Evolutionary conservation across 2,113 vertebrate species (phyloP), one percentile per base, ranked within the genome.

Genomic region (Uropsilus gracilis): DNA sequence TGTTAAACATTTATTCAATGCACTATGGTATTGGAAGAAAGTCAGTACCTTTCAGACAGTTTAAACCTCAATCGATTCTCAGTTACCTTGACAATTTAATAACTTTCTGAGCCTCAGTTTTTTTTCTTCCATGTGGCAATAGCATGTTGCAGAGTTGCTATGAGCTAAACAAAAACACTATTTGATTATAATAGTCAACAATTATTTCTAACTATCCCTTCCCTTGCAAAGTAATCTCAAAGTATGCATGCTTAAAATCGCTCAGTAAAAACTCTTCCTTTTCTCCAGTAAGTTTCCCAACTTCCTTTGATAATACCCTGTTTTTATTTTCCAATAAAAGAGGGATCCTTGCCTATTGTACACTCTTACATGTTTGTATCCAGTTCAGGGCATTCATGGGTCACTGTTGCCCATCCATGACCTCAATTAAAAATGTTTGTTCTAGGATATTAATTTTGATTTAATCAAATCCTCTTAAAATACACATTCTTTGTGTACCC

Each of bases 1-100:
- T 78, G 30, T 77, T 81, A 63, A 77, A 18, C 44, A 42, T 71
- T 92, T 94, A 72, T 80, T 34, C 69, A 78, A 78, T 95, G 18
- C 22, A 7, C 32, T 69, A 18, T 63, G 26, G 6, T 93, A 63
- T 75, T 93, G 14, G 78, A 76, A 8, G 72, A 76, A 77, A 55
- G 34, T 71, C 12, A 9, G 1, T 94, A 50, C 78, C 32, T 76
- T 88, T 84, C 16, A 72, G 37, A 44, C 9, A 32, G 80, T 34
- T 80, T 2, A 24, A 92, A 76, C 26, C 11, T 66, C 32, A 48
- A 82, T 57, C 46, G 8, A 61, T 2, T 85, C 28, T 69, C 53
- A 44, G 48, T 78, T 78, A 46, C 53, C 39, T 37, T 9, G 57
- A 44, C 3, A 69, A 63, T 46, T 73, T 48, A 73, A 72, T 81